These are phyloP conservation scores for Ammodytes dubius DNA, from an alignment of 2,113 vertebrate species.

Conservation along the genomic window DNA sequence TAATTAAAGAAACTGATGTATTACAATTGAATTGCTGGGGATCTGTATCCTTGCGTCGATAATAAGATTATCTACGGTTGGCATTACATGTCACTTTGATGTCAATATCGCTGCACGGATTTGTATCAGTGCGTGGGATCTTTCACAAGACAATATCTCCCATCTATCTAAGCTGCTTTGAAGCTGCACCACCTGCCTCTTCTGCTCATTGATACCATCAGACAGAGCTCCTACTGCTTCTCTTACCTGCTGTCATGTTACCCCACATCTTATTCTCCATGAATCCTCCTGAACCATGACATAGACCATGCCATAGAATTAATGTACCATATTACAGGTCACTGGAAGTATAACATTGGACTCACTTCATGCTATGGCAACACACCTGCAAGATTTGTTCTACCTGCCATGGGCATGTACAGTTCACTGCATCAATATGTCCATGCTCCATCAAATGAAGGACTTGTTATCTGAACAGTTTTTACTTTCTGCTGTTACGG, in stretches of 20 bases:
- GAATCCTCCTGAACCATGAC: slow-evolving; percentile 32
- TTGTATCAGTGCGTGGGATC: slow-evolving; percentile 20
- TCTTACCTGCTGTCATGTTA: slow-evolving; percentile 33
- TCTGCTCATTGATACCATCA: slow-evolving; percentile 49
- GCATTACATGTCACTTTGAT: slow-evolving; percentile 33
- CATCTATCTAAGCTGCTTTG: slow-evolving; percentile 52
- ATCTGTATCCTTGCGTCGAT: slow-evolving; percentile 18
- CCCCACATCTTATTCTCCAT: slow-evolving; percentile 3
- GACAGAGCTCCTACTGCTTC: slow-evolving; percentile 3
- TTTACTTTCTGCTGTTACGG: neutral
- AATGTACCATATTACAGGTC: slow-evolving; percentile 35
- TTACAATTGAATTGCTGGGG: slow-evolving; percentile 17
- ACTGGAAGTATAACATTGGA: slow-evolving; percentile 3
- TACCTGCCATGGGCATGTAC: neutral
- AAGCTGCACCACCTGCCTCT: slow-evolving; percentile 53
- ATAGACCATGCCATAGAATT: slow-evolving; percentile 23
- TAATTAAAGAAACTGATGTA: slow-evolving; percentile 20
- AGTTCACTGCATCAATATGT: neutral
- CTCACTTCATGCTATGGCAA: neutral
- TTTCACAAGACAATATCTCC: slow-evolving; percentile 34
- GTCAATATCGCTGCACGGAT: slow-evolving; percentile 37
- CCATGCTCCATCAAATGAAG: neutral
- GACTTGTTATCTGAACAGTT: neutral
- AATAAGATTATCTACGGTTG: slow-evolving; percentile 28
- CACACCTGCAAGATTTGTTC: neutral